Base-by-base conservation (phyloP, 2,113 vertebrate species). In the Seriola dumerili region DNA sequence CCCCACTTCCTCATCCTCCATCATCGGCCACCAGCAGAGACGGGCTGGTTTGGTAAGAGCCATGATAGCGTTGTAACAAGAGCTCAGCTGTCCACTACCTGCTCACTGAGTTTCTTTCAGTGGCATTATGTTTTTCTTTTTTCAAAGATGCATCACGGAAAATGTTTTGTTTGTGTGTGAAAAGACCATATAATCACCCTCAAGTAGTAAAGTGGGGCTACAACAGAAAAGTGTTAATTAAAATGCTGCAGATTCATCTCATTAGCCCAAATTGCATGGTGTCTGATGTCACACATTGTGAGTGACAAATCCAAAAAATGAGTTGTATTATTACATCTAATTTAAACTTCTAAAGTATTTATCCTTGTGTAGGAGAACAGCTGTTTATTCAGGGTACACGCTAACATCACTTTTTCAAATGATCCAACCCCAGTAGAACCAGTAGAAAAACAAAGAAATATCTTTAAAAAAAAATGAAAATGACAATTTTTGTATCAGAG, bases 1-100 rank as follows among this genome's bases (percentile, higher is more conserved):
- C 76, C 29, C 23, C 42, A 8, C 78, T 55, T 80, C 62, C 61
- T 72, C 72, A 29, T 82, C 64, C 38, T 78, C 80, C 75, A 36
- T 67, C 88, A 29, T 58, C 42, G 8, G 70, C 50, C 48, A 71
- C 77, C 13, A 2, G 67, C 76, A 61, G 46, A 68, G 55, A 46
- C 23, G 0, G 46, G 13, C 59, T 32, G 3, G 1, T 72, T 36
- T 48, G 79, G 72, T 83, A 68, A 76, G 82, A 79, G 34, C 42
- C 29, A 4, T 3, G 23, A n/a, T 32, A n/a, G 34, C 29, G 17
- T 32, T 50, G 36, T 57, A 59, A 69, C 44, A 38, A 70, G 36
- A 48, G 68, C 48, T 80, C 29, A 58, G 25, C 38, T 14, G 16
- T 23, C 17, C 6, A 10, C 55, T 32, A 17, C 34, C 59, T 0